Evolutionary conservation across 2,888 invertebrate species (phyloP), one percentile per base, ranked within the genome.

Genomic region (Xylocampa areola): DNA sequence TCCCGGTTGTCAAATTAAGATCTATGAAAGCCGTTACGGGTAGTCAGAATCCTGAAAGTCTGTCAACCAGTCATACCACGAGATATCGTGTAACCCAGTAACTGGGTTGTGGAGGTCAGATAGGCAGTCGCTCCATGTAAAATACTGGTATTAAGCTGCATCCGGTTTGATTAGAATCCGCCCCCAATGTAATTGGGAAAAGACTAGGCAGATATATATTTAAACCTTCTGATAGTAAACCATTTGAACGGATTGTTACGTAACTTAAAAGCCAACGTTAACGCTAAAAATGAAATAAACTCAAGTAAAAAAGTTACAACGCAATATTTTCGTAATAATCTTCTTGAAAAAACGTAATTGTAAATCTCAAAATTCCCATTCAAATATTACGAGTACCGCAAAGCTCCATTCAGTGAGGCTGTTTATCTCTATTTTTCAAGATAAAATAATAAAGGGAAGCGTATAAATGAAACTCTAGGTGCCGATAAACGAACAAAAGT

Each of bases 401-500:
- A 44, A 58, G 30, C 59, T 57, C 43, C 41, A 71, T 73, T 70
- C 60, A 73, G 19, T 10, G 41, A 17, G 39, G 47, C 45, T 72
- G 73, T 73, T 69, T 63, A 73, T 73, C 68, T 73, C 67, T 75
- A 66, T 74, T 74, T 70, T 73, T 68, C 58, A 65, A 68, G 71
- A 76, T 73, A 78, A 76, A 81, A 77, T 76, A 74, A 77, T 77
- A 77, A 76, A 70, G 68, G 68, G 60, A 59, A 70, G 50, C 59
- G 68, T 73, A 73, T 71, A 81, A 80, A 82, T 81, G 72, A 69
- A 70, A 63, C 57, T 76, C 72, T 75, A 69, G 68, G 73, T 75
- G 69, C 72, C 77, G 77, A 79, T 82, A 79, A 84, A 81, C 77
- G 87, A 80, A 85, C 85, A 85, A 86, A 88, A 84, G 84, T 86